These are phyloP conservation scores for Drosophila kambysellisi DNA, from an alignment of 2,888 invertebrate genomes.

Conservation along the genomic window DNA sequence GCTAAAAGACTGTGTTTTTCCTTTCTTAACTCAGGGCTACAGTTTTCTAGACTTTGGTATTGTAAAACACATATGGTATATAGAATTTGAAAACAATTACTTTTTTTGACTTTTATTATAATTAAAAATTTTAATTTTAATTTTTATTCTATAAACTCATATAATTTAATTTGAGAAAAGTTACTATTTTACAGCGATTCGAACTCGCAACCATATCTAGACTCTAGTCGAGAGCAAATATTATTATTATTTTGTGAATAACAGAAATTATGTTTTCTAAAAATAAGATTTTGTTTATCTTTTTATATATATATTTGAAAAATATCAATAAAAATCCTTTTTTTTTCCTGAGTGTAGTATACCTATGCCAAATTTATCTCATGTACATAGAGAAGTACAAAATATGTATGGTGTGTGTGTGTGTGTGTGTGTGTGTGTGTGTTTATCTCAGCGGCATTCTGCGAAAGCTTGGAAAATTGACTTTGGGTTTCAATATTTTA, in stretches of 20 bases:
- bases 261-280: background rate
- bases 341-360: background rate
- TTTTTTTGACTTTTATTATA: background rate
- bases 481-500: slow-evolving; percentile 52
- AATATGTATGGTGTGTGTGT: background rate
- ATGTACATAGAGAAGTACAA: background rate
- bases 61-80: background rate
- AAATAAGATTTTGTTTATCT: background rate
- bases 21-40: background rate
- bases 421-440: background rate
- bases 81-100: rapidly evolving
- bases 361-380: background rate
- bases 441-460: slow-evolving; percentile 4
- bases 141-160: background rate
- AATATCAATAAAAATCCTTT: background rate
- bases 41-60: background rate
- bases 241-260: background rate
- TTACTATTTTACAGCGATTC: background rate
- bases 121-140: background rate
- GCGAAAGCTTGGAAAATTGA: slow-evolving; percentile 53
- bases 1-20: background rate
- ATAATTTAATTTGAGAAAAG: background rate
- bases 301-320: background rate
- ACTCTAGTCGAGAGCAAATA: background rate
- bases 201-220: background rate